phyloP scores from a whole-genome alignment of 2,888 invertebrate genomes.

The Chymomyza caudatula region DNA sequence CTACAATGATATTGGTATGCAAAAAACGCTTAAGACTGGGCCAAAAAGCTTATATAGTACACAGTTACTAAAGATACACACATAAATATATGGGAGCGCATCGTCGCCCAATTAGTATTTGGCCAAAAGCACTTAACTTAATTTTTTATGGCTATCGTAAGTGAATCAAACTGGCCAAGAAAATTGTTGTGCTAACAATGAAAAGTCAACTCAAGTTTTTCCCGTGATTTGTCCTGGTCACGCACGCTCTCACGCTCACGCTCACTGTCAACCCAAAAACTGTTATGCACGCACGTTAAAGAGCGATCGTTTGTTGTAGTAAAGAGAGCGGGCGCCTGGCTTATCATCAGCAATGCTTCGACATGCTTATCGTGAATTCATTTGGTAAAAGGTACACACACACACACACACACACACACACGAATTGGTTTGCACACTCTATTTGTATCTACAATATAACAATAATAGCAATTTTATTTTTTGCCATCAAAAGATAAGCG shows the following conservation, averaged over 20 bases:
- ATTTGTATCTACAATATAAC: background rate
- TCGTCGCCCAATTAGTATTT: background rate
- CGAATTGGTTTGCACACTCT: background rate
- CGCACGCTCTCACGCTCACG: background rate
- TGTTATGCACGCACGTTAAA: too few relatives aligned
- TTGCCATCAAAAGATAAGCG: background rate
- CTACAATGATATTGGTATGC: background rate
- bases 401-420: background rate
- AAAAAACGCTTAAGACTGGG: background rate
- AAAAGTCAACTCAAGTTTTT: background rate
- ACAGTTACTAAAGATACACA: background rate
- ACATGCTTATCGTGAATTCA: slow-evolving; percentile 53
- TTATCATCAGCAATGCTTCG: background rate
- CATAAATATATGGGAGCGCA: background rate
- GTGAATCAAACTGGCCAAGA: background rate
- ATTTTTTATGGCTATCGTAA: slow-evolving; percentile 28
- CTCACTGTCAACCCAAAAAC: background rate
- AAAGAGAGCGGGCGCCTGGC: too few relatives aligned
- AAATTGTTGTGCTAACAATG: background rate
- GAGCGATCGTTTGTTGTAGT: too few relatives aligned
- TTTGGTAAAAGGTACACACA: slow-evolving; percentile 38
- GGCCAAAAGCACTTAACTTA: slow-evolving; percentile 48
- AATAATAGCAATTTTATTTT: slow-evolving; percentile 17
- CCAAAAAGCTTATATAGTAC: background rate
- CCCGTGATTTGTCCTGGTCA: background rate